These are phyloP conservation scores for Andrena chrysosceles DNA, from an alignment of 2,888 invertebrate genomes.

Conservation along the genomic window DNA sequence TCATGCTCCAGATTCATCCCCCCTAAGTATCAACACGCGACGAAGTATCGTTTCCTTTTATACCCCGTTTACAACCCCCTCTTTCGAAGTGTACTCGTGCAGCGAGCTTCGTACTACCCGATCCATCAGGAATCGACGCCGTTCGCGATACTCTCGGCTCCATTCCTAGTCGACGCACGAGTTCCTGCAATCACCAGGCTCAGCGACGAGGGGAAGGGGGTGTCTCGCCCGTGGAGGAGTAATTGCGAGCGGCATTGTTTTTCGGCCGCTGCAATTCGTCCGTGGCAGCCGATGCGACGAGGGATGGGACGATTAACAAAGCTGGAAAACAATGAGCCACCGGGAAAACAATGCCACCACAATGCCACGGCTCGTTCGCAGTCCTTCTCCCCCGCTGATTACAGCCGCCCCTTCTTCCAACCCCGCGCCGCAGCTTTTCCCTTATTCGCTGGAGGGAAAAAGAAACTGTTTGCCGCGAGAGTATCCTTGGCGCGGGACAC, in stretches of 20 bases:
- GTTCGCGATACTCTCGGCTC: neutral
- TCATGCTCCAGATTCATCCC: no score
- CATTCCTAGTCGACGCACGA: neutral
- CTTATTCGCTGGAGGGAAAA: constrained; percentile 8
- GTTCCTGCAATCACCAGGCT: neutral
- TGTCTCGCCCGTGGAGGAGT: constrained; percentile 69
- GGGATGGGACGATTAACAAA: constrained; percentile 77
- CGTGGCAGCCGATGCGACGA: constrained; percentile 39
- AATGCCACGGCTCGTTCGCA: constrained; percentile 74
- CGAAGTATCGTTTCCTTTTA: no score
- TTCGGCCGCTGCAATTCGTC: constrained; percentile 59
- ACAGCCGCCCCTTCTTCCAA: constrained; percentile 56
- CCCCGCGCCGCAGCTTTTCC: neutral
- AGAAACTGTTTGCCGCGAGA: constrained; percentile 8
- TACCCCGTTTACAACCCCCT: no score
- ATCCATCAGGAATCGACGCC: neutral
- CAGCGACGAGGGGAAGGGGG: neutral
- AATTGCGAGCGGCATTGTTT: constrained; percentile 79
- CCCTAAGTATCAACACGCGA: no score
- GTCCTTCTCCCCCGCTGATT: constrained; percentile 79
- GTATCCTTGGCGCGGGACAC: constrained; percentile 23
- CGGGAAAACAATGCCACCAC: constrained; percentile 75
- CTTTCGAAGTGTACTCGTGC: no score
- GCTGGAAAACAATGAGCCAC: constrained; percentile 80
- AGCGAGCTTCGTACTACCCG: no score